Percentiles rank a stretch among this genome's conserved stretches.
Conservation (phyloP, 2,113 vertebrate species). For the Heterocephalus glaber region DNA sequence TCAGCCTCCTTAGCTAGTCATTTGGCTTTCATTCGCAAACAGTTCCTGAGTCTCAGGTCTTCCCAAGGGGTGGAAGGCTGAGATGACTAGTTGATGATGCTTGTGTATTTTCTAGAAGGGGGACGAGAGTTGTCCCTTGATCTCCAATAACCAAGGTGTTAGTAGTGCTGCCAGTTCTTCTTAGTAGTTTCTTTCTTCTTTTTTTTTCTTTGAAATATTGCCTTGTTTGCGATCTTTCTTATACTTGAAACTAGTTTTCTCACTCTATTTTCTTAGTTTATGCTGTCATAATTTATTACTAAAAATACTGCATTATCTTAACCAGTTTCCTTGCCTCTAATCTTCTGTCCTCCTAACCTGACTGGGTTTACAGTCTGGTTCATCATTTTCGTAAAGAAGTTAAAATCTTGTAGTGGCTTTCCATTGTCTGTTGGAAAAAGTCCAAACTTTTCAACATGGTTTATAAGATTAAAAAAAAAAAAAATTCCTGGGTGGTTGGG, state of each 20-base stretch:
- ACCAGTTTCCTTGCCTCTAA: not conserved
- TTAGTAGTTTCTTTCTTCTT: not conserved
- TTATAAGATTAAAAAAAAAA: not conserved
- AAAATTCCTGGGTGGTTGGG: not conserved
- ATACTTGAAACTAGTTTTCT: not conserved
- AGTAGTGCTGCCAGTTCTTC: not conserved
- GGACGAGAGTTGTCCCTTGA: not conserved
- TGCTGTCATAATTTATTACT: conserved; percentile 9
- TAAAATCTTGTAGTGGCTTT: not conserved
- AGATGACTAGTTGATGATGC: not conserved
- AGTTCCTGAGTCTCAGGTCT: not conserved
- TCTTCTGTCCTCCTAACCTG: not conserved
- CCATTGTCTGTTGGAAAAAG: not conserved
- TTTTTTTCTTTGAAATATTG: not conserved
- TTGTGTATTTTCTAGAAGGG: not conserved
- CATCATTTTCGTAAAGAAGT: not conserved
- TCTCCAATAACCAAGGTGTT: not conserved
- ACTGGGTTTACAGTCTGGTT: not conserved
- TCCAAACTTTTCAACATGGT: not conserved
- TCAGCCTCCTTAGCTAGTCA: not conserved
- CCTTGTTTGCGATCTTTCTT: not conserved
- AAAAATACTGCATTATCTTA: conserved; percentile 24
- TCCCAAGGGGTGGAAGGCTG: not conserved
- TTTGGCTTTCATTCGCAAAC: not conserved
- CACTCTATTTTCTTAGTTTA: not conserved